Conservation (phyloP, 2,888 invertebrate species). For the Dryadula phaetusa region DNA sequence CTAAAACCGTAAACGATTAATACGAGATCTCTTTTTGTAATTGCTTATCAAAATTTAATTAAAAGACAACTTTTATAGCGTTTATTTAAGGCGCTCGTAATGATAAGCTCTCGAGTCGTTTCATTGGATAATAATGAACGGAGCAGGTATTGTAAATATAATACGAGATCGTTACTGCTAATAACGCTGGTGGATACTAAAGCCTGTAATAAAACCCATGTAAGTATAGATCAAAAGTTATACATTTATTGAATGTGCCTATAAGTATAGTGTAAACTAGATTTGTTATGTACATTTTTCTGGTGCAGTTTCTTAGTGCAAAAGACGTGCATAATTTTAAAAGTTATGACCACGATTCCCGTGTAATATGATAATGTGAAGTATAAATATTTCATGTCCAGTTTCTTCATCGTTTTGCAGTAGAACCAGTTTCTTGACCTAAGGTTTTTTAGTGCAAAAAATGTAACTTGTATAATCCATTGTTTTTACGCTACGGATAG, state of each 20-base stretch:
- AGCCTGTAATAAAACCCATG: constrained; percentile 41
- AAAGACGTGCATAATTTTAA: constrained; percentile 80
- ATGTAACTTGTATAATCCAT: constrained; percentile 58
- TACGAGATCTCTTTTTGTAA: constrained; percentile 17
- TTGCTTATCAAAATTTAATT: constrained; percentile 39
- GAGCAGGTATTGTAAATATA: constrained; percentile 57
- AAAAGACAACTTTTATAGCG: constrained; percentile 55
- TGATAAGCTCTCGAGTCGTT: constrained; percentile 44
- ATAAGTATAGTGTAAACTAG: constrained; percentile 9
- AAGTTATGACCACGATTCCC: constrained; percentile 80
- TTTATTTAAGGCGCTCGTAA: constrained; percentile 56
- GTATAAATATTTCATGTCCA: constrained; percentile 81
- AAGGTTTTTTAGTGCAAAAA: constrained; percentile 67
- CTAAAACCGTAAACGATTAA: constrained; percentile 14
- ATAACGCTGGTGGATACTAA: constrained; percentile 47
- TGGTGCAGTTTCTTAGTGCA: constrained; percentile 70
- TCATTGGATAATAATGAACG: constrained; percentile 56
- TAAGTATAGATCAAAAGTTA: constrained; percentile 50
- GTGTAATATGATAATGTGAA: constrained; percentile 82
- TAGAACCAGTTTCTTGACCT: constrained; percentile 69
- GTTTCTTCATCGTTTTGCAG: constrained; percentile 75
- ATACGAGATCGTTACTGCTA: constrained; percentile 52
- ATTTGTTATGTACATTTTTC: constrained; percentile 19
- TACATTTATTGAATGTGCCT: constrained; percentile 24
- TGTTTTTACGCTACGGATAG: constrained; percentile 58